A percentile compares a stretch with the other conserved stretches of the same genome.
Evolutionary conservation across 2,113 vertebrate species (phyloP).

Genomic region (Oryzias celebensis): DNA sequence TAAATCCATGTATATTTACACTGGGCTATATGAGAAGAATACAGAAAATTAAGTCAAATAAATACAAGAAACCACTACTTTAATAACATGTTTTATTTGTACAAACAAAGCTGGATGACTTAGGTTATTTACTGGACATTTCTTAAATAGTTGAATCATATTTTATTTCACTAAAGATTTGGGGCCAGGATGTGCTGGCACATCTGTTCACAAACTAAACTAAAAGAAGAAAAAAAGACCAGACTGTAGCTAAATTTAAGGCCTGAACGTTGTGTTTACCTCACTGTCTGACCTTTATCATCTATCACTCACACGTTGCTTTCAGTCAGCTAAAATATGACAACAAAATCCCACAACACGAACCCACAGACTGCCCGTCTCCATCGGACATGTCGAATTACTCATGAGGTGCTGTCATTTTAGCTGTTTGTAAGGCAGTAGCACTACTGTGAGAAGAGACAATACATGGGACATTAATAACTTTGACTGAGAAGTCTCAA

Average conservation of each 20-base stretch:
- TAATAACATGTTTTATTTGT: no score
- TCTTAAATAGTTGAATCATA: no score
- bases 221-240: neutral
- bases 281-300: slow-evolving; percentile 5
- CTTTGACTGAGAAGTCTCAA: slow-evolving; percentile 23
- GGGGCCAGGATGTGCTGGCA: no score
- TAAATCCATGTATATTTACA: no score
- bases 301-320: slow-evolving; percentile 28
- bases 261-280: neutral
- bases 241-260: neutral
- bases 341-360: neutral
- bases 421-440: slow-evolving; percentile 22
- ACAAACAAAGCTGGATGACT: no score
- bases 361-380: slow-evolving; percentile 43
- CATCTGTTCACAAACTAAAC: neutral
- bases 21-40: no score
- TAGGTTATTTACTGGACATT: no score
- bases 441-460: slow-evolving; percentile 35
- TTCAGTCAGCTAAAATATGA: slow-evolving; percentile 7
- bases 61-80: no score
- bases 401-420: neutral
- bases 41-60: no score
- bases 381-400: slow-evolving; percentile 23
- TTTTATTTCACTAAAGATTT: no score
- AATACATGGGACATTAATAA: neutral